Base-by-base conservation (phyloP, 2,888 invertebrate genomes). In the Andrena minutula region DNA sequence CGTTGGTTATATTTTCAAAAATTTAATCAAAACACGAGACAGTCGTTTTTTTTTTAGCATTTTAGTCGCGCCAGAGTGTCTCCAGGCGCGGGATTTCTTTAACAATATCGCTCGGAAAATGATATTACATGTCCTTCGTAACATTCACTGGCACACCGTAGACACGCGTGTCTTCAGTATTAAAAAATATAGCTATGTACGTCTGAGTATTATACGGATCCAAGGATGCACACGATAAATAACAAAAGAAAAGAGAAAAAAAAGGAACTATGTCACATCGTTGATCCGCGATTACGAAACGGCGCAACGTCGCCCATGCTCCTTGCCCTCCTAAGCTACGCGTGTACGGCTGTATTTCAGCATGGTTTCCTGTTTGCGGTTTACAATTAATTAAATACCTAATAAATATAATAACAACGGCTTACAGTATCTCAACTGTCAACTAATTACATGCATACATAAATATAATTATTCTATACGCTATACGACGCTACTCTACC, bases 361-460 rank as follows among this genome's bases (percentile, higher is more conserved):
- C 32, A 64, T 65, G 51, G 41, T 61, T 70, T 66, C 72, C 60
- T 26, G 58, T 72, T 78, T 68, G 58, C 56, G 75, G 78, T 56
- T 56, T 77, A 65, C 53, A 56, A 74, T 70, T 64, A 73, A 71
- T 82, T 76, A 77, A 79, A 81, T 82, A 85, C 61, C 69, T 85
- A 75, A 82, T 79, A 85, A 88, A 80, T 72, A 79, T 80, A 76
- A 85, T 30, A 80, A 85, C 77, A 41, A 75, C 53, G 75, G 61
- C 79, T 75, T 79, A 83, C 70, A 76, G 60, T 64, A 68, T 78
- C 77, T 78, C 69, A 84, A 80, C 70, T 60, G 56, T 84, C 68
- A 87, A 88, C 79, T 78, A 84, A 74, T 83, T 84, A 86, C 77
- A 74, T 88, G 82, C 79, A 86, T 88, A 82, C 86, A 83, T 86